Conservation (phyloP, 1,140 invertebrate genomes). For the Sinonovacula constricta region DNA sequence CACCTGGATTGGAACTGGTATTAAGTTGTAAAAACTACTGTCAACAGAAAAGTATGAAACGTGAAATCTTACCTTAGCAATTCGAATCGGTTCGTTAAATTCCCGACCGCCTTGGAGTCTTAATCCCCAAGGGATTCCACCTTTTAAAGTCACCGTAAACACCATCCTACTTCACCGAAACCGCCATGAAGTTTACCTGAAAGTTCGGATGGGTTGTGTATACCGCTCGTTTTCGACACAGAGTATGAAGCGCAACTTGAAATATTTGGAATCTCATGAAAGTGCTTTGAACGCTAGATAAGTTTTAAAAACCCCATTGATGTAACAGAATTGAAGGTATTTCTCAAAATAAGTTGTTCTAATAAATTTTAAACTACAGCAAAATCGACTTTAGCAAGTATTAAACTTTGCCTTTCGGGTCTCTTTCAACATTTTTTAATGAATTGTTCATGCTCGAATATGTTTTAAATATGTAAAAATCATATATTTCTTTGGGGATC, state of each 20-base stretch:
- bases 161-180: constrained; percentile 72
- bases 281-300: neutral
- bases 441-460: too few relatives aligned
- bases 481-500: neutral
- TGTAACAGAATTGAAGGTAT: neutral
- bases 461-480: neutral
- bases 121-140: constrained; percentile 93
- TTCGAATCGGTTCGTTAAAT: constrained; percentile 71
- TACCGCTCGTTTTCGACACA: neutral
- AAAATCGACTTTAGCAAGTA: neutral
- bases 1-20: too few relatives aligned
- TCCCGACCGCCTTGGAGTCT: constrained; percentile 85
- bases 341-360: neutral
- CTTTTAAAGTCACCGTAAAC: constrained; percentile 82
- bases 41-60: too few relatives aligned
- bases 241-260: neutral
- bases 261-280: neutral
- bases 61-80: constrained; percentile 76
- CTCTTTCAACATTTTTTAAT: too few relatives aligned
- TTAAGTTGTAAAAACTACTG: too few relatives aligned
- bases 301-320: neutral
- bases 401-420: too few relatives aligned
- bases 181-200: constrained; percentile 68
- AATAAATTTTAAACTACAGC: neutral
- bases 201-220: constrained; percentile 8